Evolutionary conservation across 2,797 vertebrate genomes (phyloP).

Genomic region (Ctenochaetus hawaiiensis): DNA sequence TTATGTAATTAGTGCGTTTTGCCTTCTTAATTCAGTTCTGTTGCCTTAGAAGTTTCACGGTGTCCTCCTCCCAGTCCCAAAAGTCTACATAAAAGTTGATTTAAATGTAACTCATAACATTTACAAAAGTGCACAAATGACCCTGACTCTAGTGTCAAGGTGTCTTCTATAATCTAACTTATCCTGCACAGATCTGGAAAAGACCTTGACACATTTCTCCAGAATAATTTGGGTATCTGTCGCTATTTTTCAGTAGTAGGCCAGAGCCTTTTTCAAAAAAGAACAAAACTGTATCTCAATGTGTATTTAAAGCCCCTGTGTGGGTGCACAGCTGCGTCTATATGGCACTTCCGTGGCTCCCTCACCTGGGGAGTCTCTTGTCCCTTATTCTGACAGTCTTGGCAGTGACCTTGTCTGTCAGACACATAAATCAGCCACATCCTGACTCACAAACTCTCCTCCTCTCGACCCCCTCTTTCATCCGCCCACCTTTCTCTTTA

Average conservation of each 20-base stretch:
- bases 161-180: neutral
- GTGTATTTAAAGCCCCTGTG: constrained; percentile 27
- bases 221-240: neutral
- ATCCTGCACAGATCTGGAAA: neutral
- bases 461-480: constrained; percentile 53
- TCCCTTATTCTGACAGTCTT: constrained; percentile 63
- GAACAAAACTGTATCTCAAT: constrained; percentile 14
- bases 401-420: constrained; percentile 64
- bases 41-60: neutral
- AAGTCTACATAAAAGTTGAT: neutral
- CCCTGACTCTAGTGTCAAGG: neutral
- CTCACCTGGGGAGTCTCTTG: constrained; percentile 72
- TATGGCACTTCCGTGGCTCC: constrained; percentile 50
- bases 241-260: neutral
- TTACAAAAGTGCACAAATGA: neutral
- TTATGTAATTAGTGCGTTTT: neutral
- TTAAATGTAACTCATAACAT: neutral
- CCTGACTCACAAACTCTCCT: constrained; percentile 64
- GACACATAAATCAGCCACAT: constrained; percentile 78
- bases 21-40: neutral
- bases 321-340: constrained; percentile 60
- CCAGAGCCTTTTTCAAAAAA: neutral
- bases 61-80: neutral
- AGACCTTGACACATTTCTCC: neutral
- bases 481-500: constrained; percentile 50